phyloP scores from a whole-genome alignment of 1,140 invertebrate species.

The Gryllus bimaculatus region DNA sequence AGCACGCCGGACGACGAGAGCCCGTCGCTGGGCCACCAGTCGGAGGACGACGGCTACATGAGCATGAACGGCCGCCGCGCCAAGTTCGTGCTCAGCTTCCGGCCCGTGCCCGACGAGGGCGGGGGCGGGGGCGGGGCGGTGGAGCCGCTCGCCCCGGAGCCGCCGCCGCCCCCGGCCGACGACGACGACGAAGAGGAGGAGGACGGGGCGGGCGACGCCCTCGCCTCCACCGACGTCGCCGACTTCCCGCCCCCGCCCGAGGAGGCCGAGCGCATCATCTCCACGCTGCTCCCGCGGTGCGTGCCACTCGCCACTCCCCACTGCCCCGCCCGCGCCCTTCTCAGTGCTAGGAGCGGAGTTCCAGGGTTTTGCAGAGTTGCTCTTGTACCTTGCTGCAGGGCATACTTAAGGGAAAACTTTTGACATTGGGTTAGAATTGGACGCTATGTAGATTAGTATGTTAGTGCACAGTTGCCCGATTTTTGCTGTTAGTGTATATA shows the following conservation, averaged over 20 bases:
- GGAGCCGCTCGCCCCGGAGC: constrained; percentile 37
- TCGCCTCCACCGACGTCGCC: constrained; percentile 17
- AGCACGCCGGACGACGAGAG: constrained; percentile 55
- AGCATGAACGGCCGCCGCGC: constrained; percentile 72
- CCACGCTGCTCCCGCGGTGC: constrained; percentile 60
- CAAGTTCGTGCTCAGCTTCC: constrained; percentile 24
- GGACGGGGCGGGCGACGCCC: constrained; percentile 35
- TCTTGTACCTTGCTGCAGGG: too few relatives aligned
- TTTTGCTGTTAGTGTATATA: too few relatives aligned
- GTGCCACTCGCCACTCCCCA: not conserved
- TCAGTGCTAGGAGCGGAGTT: too few relatives aligned
- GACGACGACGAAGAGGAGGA: constrained; percentile 23
- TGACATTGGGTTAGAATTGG: too few relatives aligned
- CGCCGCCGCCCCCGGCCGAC: constrained; percentile 31
- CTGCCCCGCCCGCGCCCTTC: too few relatives aligned
- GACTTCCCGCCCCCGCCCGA: constrained; percentile 60
- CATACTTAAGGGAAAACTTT: too few relatives aligned
- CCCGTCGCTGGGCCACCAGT: constrained; percentile 66
- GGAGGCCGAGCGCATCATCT: constrained; percentile 62
- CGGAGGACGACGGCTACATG: constrained; percentile 82
- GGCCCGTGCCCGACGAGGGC: constrained; percentile 17
- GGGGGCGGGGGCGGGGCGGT: not conserved
- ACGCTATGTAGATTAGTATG: too few relatives aligned
- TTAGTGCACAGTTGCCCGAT: too few relatives aligned
- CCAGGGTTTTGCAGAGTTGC: too few relatives aligned